Base-by-base conservation (phyloP, 2,888 invertebrate species). In the Fabriciana adippe region DNA sequence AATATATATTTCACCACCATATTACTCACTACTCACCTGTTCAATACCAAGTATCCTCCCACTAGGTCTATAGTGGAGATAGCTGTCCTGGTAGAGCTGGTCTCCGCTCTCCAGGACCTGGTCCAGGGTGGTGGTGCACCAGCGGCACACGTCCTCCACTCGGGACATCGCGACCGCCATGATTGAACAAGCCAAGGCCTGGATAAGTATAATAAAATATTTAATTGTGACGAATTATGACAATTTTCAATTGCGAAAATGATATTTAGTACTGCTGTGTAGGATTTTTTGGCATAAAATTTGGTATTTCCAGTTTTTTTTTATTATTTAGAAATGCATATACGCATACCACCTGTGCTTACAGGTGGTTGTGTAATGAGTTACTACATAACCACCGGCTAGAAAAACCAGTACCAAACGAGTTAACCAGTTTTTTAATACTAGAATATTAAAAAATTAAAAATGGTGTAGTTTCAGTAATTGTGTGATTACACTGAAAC, bases 21-120 rank as follows among this genome's bases (percentile, higher is more conserved):
- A n/a, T 3, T 11, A 13, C 18, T 8, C 8, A 8, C 53, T 8
- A 1, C 18, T 62, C 5, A 90, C 92, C 85, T 92, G 91, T 73
- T 86, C 83, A 1, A 91, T 81, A 0, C 62, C 54, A 11, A 92
- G 75, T 31, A 85, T 74, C 71, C 74, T 81, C 6, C 69, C 68
- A 0, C 50, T 45, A 0, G 94, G 93, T 11, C 81, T 81, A 81
- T 89, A 94, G 71, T 94, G 93, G 67, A 94, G 85, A 78, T 91
- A 94, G 72, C 94, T 94, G 82, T 94, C 94, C 76, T 94, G 93
- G 81, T 94, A 94, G 1, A 94, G 87, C 79, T 94, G 94, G 75
- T 94, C 93, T 0, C 94, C 94, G 55, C 92, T 87, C 68, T 94
- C 93, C 72, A 94, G 79, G 57, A 94, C 79, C 76, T 90, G 85